Base-by-base conservation (phyloP, 92 coral and sea anemone species). In the Anthopleura xanthogrammica region DNA sequence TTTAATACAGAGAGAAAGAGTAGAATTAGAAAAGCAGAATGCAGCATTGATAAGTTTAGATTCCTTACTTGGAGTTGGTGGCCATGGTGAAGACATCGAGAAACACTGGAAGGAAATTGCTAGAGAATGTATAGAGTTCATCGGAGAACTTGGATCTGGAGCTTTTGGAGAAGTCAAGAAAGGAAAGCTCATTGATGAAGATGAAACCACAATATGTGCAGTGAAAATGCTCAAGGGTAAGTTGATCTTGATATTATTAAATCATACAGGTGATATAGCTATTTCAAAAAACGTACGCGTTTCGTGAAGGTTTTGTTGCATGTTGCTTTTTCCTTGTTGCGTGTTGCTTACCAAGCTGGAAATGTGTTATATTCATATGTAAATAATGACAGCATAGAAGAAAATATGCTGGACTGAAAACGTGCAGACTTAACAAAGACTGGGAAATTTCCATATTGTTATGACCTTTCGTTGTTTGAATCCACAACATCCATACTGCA, bases 121-220 rank as follows among this genome's bases (percentile, higher is more conserved):
- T 2, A 60, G 93, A 12, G 83, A 58, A 5, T 78, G 23, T 68
- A 81, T 90, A 36, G 81, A 90, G 60, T 81, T 90, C 52, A 87
- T 82, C 1, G 93, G 88, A 3, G 90, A 83, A 20, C 87, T 90
- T 23, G 93, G 93, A 36, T 71, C 93, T 12, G 93, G 93, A 7
- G 91, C 89, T 20, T 90, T 90, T 73, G 93, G 93, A 62, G 91
- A 78, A 72, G 93, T 90, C 7, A 90, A 39, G 83, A 87, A 87
- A 87, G 93, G 88, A 65, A 79, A 66, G 42, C 65, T 84, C 16
- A 75, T 65, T 57, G 79, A 86, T 55, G 90, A 86, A 13, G 79
- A 86, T 16, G 50, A 78, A 57, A 64, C 78, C 50, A 85, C 82
- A 3, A 77, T 81, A 71, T 89, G 92, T 60, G 93, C 93, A 56